Base-by-base conservation (phyloP, 2,888 invertebrate genomes). In the Dichetophora obliterata region DNA sequence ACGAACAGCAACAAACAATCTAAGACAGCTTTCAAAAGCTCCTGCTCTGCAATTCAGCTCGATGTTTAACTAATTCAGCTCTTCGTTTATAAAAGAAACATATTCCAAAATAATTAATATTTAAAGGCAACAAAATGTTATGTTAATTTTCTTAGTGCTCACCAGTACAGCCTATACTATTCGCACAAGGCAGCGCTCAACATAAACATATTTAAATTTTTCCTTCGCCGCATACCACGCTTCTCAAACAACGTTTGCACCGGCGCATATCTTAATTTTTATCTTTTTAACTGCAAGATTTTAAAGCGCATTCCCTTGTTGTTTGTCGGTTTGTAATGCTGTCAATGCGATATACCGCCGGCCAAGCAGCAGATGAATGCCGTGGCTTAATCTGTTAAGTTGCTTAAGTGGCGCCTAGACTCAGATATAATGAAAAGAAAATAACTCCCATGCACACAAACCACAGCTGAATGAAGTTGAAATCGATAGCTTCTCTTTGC, bases 271-370 rank as follows among this genome's bases (percentile, higher is more conserved):
- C 63, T 73, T 34, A 52, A 78, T 81, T 83, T 86, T 86, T 85
- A 86, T 85, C 85, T 85, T 84, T 84, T 85, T 85, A 83, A 86
- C 84, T 84, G 85, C 82, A 82, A 81, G 85, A 83, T 86, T 86
- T 86, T 86, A 86, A 87, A 87, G 86, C 86, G 85, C 86, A 86
- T 87, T 87, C 86, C 85, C 86, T 84, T 87, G 86, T 86, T 85
- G 85, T 85, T 86, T 85, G 86, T 86, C 86, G 85, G 85, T 85
- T 86, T 85, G 85, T 85, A 83, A 73, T 75, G 73, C 65, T 48
- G 66, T 54, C 43, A 54, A 66, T 50, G 37, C 52, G 75, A 50
- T 59, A 65, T 34, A 52, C 50, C 66, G 54, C 27, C 66, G 11
- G n/a, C n/a, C 65, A 24, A 48, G 73, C 48, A 37, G 68, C 73